These are phyloP conservation scores for Oenanthe melanoleuca DNA, from an alignment of 2,113 vertebrate species.

Conservation along the genomic window DNA sequence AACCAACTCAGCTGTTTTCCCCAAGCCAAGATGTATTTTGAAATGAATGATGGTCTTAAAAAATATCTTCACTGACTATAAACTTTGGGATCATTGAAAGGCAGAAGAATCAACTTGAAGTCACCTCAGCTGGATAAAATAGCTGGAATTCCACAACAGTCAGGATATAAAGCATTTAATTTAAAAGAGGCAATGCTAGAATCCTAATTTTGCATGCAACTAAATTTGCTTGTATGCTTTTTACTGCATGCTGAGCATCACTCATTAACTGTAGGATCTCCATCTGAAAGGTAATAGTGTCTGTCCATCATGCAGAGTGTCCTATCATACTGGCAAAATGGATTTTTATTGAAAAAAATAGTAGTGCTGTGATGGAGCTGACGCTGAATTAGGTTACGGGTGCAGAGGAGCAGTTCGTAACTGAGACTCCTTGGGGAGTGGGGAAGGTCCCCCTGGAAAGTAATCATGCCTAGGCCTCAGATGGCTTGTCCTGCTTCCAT, in stretches of 20 bases:
- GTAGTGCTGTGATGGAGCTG: neutral
- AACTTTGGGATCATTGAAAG: neutral
- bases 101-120: neutral
- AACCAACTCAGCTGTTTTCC: neutral
- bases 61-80: neutral
- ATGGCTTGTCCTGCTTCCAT: conserved; percentile 64
- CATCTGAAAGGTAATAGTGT: conserved; percentile 7
- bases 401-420: neutral
- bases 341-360: neutral
- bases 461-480: conserved; percentile 58
- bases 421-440: neutral
- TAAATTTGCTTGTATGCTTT: neutral
- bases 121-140: neutral
- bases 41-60: neutral
- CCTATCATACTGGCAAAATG: neutral
- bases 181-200: neutral
- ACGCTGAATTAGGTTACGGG: conserved; percentile 14
- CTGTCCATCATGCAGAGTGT: conserved; percentile 4
- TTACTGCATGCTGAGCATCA: neutral
- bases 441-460: neutral
- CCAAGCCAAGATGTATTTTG: neutral
- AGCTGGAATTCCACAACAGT: neutral
- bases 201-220: neutral
- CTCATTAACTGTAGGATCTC: neutral
- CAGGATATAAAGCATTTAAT: neutral